Evolutionary conservation across 2,113 vertebrate species (phyloP), one percentile per base, ranked within the genome.

Genomic region (Copsychus sechellarum): DNA sequence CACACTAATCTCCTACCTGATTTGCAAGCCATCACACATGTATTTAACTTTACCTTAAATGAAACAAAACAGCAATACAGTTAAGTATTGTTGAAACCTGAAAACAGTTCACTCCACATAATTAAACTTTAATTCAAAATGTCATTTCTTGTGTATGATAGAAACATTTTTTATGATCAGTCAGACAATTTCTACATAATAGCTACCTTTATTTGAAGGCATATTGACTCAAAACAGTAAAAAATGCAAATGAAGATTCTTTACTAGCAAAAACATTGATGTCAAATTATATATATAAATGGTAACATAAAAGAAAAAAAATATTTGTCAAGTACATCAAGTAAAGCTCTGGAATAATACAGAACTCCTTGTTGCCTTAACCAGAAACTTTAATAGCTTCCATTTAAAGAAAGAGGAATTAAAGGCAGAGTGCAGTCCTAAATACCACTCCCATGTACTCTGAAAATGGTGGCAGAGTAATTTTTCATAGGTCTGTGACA

Each of bases 41-140:
- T 43, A 64, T 92, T 92, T 92, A 92, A 88, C 42, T 88, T 87
- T 31, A 81, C n/a, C 11, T 88, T 88, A 93, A 96, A 48, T 4
- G 73, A 88, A 85, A 94, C 85, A 77, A 86, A 80, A 47, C 57
- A 82, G 62, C 65, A 65, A 34, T 77, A 24, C 12, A 45, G 31
- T 74, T 47, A 90, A 81, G 26, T 34, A 64, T 40, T 71, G 38
- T 42, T 90, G 58, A 93, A 76, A 89, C 16, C 53, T 69, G 56
- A 72, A 79, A 96, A 88, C 61, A 87, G 60, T 87, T 83, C 76
- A 20, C 50, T 93, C 26, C 61, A 38, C 11, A 40, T 84, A 92
- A 95, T 96, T 94, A 94, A 92, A 95, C 82, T 96, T 92, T 96
- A 81, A 84, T 78, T 94, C 58, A 71, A 83, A 86, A 79, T 93